A percentile compares a stretch with the other conserved stretches of the same genome.
Evolutionary conservation across 2,113 vertebrate genomes (phyloP).

Genomic region (Scomber scombrus): DNA sequence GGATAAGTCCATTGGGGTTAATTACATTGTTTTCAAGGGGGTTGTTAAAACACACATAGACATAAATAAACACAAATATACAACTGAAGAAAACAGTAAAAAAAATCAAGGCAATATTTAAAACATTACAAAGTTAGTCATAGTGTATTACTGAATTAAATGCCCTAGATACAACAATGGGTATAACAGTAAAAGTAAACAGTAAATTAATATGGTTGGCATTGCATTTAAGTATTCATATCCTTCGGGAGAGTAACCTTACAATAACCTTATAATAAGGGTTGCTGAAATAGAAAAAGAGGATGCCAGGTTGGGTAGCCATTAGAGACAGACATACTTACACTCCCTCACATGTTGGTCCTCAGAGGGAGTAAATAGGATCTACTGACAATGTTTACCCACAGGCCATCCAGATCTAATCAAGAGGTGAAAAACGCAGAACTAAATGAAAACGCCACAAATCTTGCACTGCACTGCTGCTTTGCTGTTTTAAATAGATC

Average conservation of each 20-base stretch:
- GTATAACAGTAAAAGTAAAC: conserved; percentile 14
- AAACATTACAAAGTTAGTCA: conserved; percentile 9
- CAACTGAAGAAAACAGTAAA: background rate
- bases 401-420: conserved; percentile 69
- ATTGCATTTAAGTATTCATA: conserved; percentile 29
- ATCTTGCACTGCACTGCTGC: conserved; percentile 57
- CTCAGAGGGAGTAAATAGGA: conserved; percentile 59
- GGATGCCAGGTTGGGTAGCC: conserved; percentile 22
- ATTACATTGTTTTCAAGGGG: background rate
- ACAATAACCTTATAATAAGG: conserved; percentile 34
- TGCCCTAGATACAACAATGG: background rate
- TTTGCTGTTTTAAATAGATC: conserved; percentile 77
- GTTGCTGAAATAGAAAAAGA: conserved; percentile 31
- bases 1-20: background rate
- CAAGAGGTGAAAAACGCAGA: conserved; percentile 66
- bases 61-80: conserved; percentile 12
- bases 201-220: conserved; percentile 11
- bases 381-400: conserved; percentile 61
- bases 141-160: background rate
- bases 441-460: conserved; percentile 76
- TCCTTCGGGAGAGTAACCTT: conserved; percentile 16
- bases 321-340: conserved; percentile 47
- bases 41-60: background rate
- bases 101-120: background rate
- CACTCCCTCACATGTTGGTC: conserved; percentile 41